Evolutionary conservation across 2,888 invertebrate species (phyloP), one percentile per base, ranked within the genome.

Genomic region (Xestia rhomboidea): DNA sequence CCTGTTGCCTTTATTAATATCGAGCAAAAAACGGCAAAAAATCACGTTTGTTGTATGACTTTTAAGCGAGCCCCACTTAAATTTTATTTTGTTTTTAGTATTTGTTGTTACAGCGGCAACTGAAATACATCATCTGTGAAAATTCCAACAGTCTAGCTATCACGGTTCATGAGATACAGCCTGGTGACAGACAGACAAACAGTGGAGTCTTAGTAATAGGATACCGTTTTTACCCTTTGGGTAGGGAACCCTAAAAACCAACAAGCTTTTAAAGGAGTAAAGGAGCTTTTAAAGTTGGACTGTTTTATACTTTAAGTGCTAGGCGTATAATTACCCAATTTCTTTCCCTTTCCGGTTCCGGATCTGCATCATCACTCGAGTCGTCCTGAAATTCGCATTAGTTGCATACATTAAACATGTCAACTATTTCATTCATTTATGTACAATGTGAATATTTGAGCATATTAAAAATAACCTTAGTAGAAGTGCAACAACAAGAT

Each of bases 351-450:
- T 95, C 95, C 18, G 91, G 90, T 74, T 96, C 96, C 0, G 92
- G 90, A 41, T 96, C 96, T 0, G 92, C 89, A 13, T 96, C 96
- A 10, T 96, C 95, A 1, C 96, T 95, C 4, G 95, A 95, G 30
- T 96, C 95, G 46, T 96, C 96, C 95, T 96, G 89, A 57, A 90
- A 91, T 82, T 66, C 72, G 72, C 30, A 81, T 34, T 64, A 63
- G 38, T 63, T 63, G 38, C 27, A 49, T 64, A 46, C 51, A 71
- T 79, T 74, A 68, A 62, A 71, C 60, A 67, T 34, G 21, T 69
- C 27, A 60, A 66, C 21, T n/a, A 15, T 64, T 64, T 15, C 21
- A 63, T 27, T 13, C 3, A 68, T 34, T 5, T 68, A 11, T 51
- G 21, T 38, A 62, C n/a, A 24, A 69, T 66, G 62, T 57, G 57